A percentile compares a stretch with the other conserved stretches of the same genome.
phyloP scores from a whole-genome alignment of 92 coral and sea anemone species.

The Porites cylindrica region DNA sequence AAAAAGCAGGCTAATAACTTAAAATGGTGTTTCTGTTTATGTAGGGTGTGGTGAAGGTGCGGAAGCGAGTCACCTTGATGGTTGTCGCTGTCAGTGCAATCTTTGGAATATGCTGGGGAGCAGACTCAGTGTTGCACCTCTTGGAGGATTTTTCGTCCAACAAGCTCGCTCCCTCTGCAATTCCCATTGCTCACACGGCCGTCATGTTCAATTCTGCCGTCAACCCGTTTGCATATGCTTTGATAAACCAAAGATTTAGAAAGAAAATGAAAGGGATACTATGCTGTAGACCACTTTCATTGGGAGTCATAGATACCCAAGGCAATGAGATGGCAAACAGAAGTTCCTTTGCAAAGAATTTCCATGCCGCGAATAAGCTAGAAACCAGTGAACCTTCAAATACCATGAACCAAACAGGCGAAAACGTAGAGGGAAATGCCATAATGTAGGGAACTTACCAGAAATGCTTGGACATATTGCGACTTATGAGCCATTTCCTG shows the following conservation, averaged over 20 bases:
- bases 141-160: neutral
- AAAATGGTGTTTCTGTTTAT: neutral
- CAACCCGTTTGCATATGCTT: constrained; percentile 28
- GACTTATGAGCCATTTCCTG: too few species aligned
- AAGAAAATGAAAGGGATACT: neutral
- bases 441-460: too few species aligned
- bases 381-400: too few species aligned
- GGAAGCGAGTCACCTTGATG: constrained; percentile 35
- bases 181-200: constrained; percentile 1
- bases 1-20: too few species aligned
- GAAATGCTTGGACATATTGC: too few species aligned
- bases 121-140: neutral
- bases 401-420: too few species aligned
- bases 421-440: too few species aligned
- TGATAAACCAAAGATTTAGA: constrained; percentile 30
- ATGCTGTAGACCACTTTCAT: neutral
- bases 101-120: constrained; percentile 26
- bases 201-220: constrained; percentile 28
- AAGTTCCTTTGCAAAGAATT: too few species aligned
- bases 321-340: too few species aligned
- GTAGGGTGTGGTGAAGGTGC: constrained; percentile 22
- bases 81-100: neutral
- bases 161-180: neutral
- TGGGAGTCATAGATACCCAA: too few species aligned
- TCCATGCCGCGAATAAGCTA: too few species aligned